Evolutionary conservation across 1,140 invertebrate genomes (phyloP), one percentile per base, ranked within the genome.

Genomic region (Phortica variegata): DNA sequence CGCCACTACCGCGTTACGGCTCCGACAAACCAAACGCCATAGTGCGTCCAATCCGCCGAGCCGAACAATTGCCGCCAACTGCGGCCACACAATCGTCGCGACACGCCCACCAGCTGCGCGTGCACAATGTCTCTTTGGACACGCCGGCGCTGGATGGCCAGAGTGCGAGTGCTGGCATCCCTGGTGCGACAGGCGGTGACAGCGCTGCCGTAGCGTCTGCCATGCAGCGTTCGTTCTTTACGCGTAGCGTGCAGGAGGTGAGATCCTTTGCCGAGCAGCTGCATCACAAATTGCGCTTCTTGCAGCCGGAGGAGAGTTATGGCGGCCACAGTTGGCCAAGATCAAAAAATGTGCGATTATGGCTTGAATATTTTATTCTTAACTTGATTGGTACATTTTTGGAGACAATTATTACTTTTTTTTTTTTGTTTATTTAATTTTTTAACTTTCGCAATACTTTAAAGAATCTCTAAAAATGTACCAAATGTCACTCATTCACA

Each of bases 21-120:
- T n/a, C n/a, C n/a, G n/a, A n/a, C n/a, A 79, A 78, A 56, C 79
- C 79, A 8, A 80, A 80, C 52, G 77, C 77, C 47, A 78, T 81
- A 13, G 79, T 81, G 33, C 77, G 77, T 52, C 79, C 79, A 17
- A 77, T 77, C 17, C 63, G 77, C 26, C 63, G 79, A 15, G 52
- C 71, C 10, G 61, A 60, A 16, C 36, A 18, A 18, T 6, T 21
- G 12, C 13, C 18, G 26, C 19, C 41, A 9, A 31, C 17, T 8
- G 41, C 20, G 26, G 19, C 41, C 4, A 19, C 38, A 40, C 13
- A 34, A 34, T 34, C 4, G 33, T 7, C 13, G 33, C 4, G 33
- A 15, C 8, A 34, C 10, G 5, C 16, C 10, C 10, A 21, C 36
- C 19, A 9, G 39, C 26, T n/a, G 13, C 21, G 18, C n/a, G n/a